Evolutionary conservation across 1,140 invertebrate genomes (phyloP).

Genomic region (Drosophila virilis): DNA sequence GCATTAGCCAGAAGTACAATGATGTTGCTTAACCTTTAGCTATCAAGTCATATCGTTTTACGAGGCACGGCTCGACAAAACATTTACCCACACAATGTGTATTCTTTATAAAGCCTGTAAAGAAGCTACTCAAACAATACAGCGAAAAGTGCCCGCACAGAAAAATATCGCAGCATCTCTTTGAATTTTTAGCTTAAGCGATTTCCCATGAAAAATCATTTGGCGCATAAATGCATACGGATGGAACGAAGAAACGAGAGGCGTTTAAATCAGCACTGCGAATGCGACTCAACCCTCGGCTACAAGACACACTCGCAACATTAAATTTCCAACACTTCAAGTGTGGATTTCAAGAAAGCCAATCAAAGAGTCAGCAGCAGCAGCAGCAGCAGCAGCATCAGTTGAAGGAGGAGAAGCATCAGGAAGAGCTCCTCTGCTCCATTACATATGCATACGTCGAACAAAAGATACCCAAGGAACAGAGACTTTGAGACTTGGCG

Average conservation of each 20-base stretch:
- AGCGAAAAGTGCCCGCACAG: slow-evolving; percentile 8
- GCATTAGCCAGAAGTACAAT: slow-evolving; percentile 14
- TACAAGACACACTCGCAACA: slow-evolving; percentile 36
- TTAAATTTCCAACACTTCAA: slow-evolving; percentile 53
- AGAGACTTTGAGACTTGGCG: slow-evolving; percentile 7
- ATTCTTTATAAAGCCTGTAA: neutral
- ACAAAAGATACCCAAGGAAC: slow-evolving; percentile 41
- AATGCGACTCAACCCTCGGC: slow-evolving; percentile 11
- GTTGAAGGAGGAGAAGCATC: neutral
- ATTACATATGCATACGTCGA: slow-evolving; percentile 47
- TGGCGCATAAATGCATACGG: slow-evolving; percentile 49
- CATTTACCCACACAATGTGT: slow-evolving; percentile 19
- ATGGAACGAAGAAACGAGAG: slow-evolving; percentile 22
- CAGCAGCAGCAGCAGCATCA: slow-evolving; percentile 8
- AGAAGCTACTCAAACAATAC: slow-evolving; percentile 14
- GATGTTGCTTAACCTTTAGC: slow-evolving; percentile 7
- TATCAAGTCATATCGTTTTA: slow-evolving; percentile 22
- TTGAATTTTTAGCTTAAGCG: slow-evolving; percentile 39
- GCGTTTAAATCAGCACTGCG: slow-evolving; percentile 33
- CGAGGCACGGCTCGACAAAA: slow-evolving; percentile 10
- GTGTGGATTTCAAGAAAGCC: slow-evolving; percentile 57
- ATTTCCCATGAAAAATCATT: slow-evolving; percentile 51
- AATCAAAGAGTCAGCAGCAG: slow-evolving; percentile 36
- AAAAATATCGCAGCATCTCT: slow-evolving; percentile 30
- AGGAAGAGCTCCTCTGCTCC: slow-evolving; percentile 6